A percentile compares a stretch with the other conserved stretches of the same genome.
phyloP scores from a whole-genome alignment of 1,140 invertebrate species.

The Teleogryllus occipitalis region DNA sequence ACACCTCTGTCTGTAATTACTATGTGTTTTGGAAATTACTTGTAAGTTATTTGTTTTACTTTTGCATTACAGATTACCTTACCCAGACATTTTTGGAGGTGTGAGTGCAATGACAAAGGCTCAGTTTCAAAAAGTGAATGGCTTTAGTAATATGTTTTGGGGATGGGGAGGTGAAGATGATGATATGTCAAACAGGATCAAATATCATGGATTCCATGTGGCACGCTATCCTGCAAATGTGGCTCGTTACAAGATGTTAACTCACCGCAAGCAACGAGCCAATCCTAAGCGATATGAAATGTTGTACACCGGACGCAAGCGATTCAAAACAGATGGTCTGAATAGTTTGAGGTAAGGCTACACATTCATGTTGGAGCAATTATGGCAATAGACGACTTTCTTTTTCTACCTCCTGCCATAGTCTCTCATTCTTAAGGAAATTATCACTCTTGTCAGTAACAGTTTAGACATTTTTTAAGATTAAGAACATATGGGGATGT shows the following conservation, averaged over 20 bases:
- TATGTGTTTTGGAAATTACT: no score
- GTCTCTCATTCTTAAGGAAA: no score
- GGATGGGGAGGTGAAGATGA: slow-evolving; percentile 92
- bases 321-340: slow-evolving; percentile 77
- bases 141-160: slow-evolving; percentile 88
- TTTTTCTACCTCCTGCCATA: no score
- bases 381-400: no score
- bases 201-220: slow-evolving; percentile 68
- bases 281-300: slow-evolving; percentile 86
- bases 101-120: slow-evolving; percentile 74
- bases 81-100: slow-evolving; percentile 79
- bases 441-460: no score
- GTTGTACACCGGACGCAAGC: slow-evolving; percentile 69
- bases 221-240: slow-evolving; percentile 78
- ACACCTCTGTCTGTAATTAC: no score
- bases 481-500: no score
- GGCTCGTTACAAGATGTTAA: slow-evolving; percentile 84
- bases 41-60: not conserved
- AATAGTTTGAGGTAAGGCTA: slow-evolving; percentile 62
- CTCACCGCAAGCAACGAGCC: slow-evolving; percentile 77
- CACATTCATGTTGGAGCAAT: no score
- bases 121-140: slow-evolving; percentile 77
- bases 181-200: slow-evolving; percentile 80
- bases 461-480: no score
- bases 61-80: slow-evolving; percentile 63